Base-by-base conservation (phyloP, 64 coral and sea anemone genomes). In the Hydrozoanthus tunicans region DNA sequence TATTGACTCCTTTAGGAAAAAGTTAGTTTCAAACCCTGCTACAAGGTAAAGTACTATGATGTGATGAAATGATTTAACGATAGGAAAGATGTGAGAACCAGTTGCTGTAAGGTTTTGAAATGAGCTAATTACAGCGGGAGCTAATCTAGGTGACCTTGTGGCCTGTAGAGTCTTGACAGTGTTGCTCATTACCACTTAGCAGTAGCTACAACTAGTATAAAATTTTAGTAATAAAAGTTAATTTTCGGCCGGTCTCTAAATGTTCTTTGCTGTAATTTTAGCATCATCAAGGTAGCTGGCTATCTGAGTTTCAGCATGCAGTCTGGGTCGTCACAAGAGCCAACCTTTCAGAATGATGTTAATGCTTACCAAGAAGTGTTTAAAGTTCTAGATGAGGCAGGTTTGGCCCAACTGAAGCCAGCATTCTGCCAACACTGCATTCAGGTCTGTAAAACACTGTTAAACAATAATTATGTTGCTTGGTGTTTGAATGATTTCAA, bases 321-420 rank as follows among this genome's bases (percentile, higher is more conserved):
- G 82, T 7, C 66, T 3, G 53, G 52, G 9, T 53, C 23, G 4
- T 26, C 20, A 27, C 82, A 70, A 4, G 53, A 13, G 9, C 64
- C 53, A 25, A 51, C 13, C 51, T 86, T 71, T 12, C 82, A 86
- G n/a, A 56, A 86, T 65, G 57, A 73, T 20, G 20, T 69, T 7
- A 66, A 86, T 56, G 53, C 27, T 10, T 86, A 86, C 52, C 66
- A 86, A 53, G 82, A 86, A 8, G 82, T 86, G 51, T 86, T 86
- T 57, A 52, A 27, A 6, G 70, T 86, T 71, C 82, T 86, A 56
- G 82, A 86, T 86, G 82, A 86, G 72, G 82, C 82, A 57, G 82
- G 82, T 1, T 24, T 86, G 53, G 82, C 82, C 32, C 82, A 86
- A 53, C 82, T 86, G 53, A 86, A 86, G 20, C 67, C 82, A 56